These are phyloP conservation scores for Galeopsomyia nigrocyanea DNA, from an alignment of 2,888 invertebrate species.

Conservation along the genomic window DNA sequence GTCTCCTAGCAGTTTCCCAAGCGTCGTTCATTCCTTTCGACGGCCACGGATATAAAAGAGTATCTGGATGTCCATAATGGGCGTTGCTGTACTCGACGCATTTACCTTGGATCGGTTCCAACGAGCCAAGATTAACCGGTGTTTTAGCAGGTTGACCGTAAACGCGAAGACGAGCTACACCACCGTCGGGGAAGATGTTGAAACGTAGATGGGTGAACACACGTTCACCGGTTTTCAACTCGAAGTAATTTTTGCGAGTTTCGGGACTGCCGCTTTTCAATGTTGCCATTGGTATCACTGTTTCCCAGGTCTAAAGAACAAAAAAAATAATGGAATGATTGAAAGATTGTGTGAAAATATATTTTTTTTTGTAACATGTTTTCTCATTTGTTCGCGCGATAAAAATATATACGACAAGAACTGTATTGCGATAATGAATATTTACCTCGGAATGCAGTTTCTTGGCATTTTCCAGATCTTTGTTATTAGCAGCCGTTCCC, in stretches of 20 bases:
- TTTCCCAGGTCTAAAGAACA: slow-evolving; percentile 72
- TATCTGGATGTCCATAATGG: slow-evolving; percentile 76
- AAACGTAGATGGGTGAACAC: slow-evolving; percentile 74
- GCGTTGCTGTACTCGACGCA: slow-evolving; percentile 75
- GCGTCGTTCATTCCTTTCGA: slow-evolving; percentile 75
- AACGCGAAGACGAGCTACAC: slow-evolving; percentile 74
- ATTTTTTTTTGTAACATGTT: not conserved
- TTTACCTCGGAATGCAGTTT: slow-evolving; percentile 64
- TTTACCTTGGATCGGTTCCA: slow-evolving; percentile 67
- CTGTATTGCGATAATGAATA: not conserved
- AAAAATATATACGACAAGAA: not conserved
- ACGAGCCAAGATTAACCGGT: slow-evolving; percentile 71
- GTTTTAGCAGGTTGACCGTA: slow-evolving; percentile 71
- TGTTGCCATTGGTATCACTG: slow-evolving; percentile 72
- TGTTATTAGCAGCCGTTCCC: slow-evolving; percentile 71
- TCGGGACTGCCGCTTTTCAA: slow-evolving; percentile 73
- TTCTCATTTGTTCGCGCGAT: no score
- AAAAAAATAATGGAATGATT: not conserved
- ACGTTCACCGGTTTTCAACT: slow-evolving; percentile 69
- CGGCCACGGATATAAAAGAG: slow-evolving; percentile 72
- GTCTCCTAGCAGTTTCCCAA: slow-evolving; percentile 77
- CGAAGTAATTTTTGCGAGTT: slow-evolving; percentile 74
- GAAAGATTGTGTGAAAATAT: not conserved
- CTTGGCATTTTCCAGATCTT: slow-evolving; percentile 69
- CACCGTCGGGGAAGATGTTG: slow-evolving; percentile 77